Evolutionary conservation across 2,797 vertebrate species (phyloP), one percentile per base, ranked within the genome.

Genomic region (Trichosurus vulpecula): DNA sequence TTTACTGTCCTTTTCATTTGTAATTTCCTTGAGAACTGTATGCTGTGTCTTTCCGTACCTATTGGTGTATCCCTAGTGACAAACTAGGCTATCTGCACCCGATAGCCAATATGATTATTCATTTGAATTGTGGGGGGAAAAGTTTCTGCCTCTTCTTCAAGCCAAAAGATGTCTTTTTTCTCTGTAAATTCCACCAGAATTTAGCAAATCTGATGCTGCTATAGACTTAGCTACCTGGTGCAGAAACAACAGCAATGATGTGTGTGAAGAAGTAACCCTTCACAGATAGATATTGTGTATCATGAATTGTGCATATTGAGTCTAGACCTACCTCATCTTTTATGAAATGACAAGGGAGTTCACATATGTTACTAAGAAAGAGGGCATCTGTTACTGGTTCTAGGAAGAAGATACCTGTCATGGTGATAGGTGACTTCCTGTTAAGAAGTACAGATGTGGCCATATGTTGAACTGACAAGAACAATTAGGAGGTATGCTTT

Each of bases 361-460:
- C 41, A 47, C 74, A 87, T 87, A 87, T 87, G 74, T 87, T 87
- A 10, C 41, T 51, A 51, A 87, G 74, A 87, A 87, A 51, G 41
- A 51, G 3, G 66, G 41, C 74, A 87, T 87, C 74, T 87, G 74
- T 87, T 87, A 87, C 74, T 51, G 10, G 41, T 51, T 87, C 74
- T 87, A 87, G 41, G 41, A 87, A 87, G 41, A 87, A 81, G 74
- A 47, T 87, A 87, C 41, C 41, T 87, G 74, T 87, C 74, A 87
- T 87, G 41, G 41, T 87, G 74, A 87, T 87, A 11, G 41, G 74
- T 87, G 41, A 87, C 41, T 87, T 35, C 22, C 25, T 87, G 74
- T 87, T 87, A 87, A 87, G 74, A 87, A 87, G 41, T 87, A 47
- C 74, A 87, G 74, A 87, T 87, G 74, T 87, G 74, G 74, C 74